Conservation (phyloP, 2,888 invertebrate genomes). For the Pristionchus mayeri region DNA sequence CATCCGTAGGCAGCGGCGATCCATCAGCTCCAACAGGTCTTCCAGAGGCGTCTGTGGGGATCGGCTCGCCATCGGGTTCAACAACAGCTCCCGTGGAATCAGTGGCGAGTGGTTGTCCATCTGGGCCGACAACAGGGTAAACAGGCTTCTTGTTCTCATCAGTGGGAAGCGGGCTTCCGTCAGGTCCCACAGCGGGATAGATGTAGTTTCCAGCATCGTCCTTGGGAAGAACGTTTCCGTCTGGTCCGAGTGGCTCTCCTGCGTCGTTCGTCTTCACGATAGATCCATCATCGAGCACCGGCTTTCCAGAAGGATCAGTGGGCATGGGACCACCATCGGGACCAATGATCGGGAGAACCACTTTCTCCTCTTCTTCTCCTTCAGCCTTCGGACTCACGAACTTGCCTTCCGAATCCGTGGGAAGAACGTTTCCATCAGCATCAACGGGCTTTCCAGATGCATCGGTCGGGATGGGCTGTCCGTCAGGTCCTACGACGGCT, state of each 20-base stretch:
- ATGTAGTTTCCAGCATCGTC: slow-evolving; percentile 57
- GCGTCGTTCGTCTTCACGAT: slow-evolving; percentile 56
- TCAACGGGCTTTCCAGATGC: slow-evolving; percentile 56
- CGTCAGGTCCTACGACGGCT: slow-evolving; percentile 50
- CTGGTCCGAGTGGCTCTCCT: slow-evolving; percentile 51
- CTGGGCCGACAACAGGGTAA: slow-evolving; percentile 60
- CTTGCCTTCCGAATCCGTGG: slow-evolving; percentile 54
- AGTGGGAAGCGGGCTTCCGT: slow-evolving; percentile 54
- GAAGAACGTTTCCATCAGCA: slow-evolving; percentile 54
- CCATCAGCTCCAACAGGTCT: slow-evolving; percentile 61
- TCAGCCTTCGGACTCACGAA: slow-evolving; percentile 51
- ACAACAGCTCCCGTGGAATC: slow-evolving; percentile 51
- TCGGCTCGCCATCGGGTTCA: slow-evolving; percentile 52
- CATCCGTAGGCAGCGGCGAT: slow-evolving; percentile 64
- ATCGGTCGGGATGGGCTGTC: slow-evolving; percentile 50
- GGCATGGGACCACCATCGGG: slow-evolving; percentile 55
- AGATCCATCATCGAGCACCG: slow-evolving; percentile 57
- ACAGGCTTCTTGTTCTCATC: slow-evolving; percentile 60
- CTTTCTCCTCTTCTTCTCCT: slow-evolving; percentile 52
- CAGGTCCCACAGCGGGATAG: slow-evolving; percentile 55
- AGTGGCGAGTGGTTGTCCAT: slow-evolving; percentile 52
- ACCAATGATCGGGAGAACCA: slow-evolving; percentile 52
- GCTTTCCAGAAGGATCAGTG: slow-evolving; percentile 52
- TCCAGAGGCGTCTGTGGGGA: slow-evolving; percentile 56
- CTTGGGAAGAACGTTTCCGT: slow-evolving; percentile 43